Evolutionary conservation across 2,888 invertebrate genomes (phyloP).

Genomic region (Gasteruption jaculator): DNA sequence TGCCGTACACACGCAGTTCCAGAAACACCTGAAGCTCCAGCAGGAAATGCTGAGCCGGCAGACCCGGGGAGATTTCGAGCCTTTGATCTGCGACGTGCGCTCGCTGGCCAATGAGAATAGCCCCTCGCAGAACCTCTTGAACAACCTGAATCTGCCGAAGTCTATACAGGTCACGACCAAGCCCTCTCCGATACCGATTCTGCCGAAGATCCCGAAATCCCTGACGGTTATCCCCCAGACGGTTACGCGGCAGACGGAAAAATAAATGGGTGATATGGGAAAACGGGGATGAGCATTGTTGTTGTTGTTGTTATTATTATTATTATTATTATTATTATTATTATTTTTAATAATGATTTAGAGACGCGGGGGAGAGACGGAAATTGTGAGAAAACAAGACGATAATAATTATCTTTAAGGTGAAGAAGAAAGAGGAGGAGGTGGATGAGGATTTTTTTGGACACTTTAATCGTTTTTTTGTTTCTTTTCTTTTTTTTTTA

Average conservation of each 20-base stretch:
- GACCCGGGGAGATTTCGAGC: constrained; percentile 46
- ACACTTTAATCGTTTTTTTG: no score
- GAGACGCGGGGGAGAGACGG: no score
- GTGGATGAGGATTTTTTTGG: no score
- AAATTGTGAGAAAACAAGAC: not conserved
- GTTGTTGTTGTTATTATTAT: no score
- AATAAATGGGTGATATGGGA: constrained; percentile 33
- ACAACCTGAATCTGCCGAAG: constrained; percentile 46
- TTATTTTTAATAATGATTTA: no score
- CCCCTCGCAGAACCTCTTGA: constrained; percentile 44
- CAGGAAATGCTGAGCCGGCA: constrained; percentile 49
- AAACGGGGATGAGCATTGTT: constrained; percentile 13
- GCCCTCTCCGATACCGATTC: constrained; percentile 51
- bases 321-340: no score
- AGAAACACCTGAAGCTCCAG: constrained; percentile 45
- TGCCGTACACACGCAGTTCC: constrained; percentile 41
- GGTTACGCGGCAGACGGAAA: constrained; percentile 44
- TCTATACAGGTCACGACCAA: constrained; percentile 48
- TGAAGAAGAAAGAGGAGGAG: no score
- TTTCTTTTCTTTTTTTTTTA: no score
- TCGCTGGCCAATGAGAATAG: constrained; percentile 44
- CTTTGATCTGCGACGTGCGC: constrained; percentile 48
- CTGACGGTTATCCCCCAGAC: constrained; percentile 76
- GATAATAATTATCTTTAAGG: not conserved
- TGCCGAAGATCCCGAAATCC: constrained; percentile 79